These are phyloP conservation scores for Drosophila kanapiae DNA, from an alignment of 1,140 invertebrate genomes.

Conservation along the genomic window DNA sequence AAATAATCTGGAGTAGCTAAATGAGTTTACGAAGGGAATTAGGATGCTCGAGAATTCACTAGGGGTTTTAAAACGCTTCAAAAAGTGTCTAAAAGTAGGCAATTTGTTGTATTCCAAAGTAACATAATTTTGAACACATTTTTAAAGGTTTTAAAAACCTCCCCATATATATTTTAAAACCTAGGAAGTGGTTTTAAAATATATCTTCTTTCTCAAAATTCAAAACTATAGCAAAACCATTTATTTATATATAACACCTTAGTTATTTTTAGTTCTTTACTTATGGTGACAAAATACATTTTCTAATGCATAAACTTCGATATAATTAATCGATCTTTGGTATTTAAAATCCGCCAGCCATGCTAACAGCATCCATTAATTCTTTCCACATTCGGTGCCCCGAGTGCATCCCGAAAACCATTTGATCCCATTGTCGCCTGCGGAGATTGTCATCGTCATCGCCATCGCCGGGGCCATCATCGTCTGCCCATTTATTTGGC, in stretches of 20 bases:
- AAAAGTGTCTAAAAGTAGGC: too few species aligned
- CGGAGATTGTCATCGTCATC: slow-evolving; percentile 53
- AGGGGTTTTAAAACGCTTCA: too few species aligned
- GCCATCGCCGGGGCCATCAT: slow-evolving; percentile 42
- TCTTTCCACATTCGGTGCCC: neutral
- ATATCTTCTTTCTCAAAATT: too few species aligned
- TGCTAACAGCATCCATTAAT: neutral
- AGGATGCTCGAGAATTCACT: too few species aligned
- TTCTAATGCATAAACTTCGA: neutral
- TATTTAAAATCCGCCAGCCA: too few species aligned
- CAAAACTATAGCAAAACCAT: too few species aligned
- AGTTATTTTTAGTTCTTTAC: neutral
- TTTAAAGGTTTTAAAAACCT: neutral
- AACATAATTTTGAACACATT: neutral
- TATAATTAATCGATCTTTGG: neutral
- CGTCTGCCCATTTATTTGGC: slow-evolving; percentile 51
- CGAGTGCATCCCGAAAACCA: slow-evolving; percentile 10
- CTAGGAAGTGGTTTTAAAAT: too few species aligned
- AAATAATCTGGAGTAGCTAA: neutral
- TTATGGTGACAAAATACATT: neutral
- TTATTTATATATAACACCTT: too few species aligned
- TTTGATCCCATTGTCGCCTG: slow-evolving; percentile 45
- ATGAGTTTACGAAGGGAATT: neutral
- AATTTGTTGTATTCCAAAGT: too few species aligned
- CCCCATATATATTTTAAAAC: too few species aligned